phyloP scores from a whole-genome alignment of 2,113 vertebrate genomes.

The Calcarius ornatus region DNA sequence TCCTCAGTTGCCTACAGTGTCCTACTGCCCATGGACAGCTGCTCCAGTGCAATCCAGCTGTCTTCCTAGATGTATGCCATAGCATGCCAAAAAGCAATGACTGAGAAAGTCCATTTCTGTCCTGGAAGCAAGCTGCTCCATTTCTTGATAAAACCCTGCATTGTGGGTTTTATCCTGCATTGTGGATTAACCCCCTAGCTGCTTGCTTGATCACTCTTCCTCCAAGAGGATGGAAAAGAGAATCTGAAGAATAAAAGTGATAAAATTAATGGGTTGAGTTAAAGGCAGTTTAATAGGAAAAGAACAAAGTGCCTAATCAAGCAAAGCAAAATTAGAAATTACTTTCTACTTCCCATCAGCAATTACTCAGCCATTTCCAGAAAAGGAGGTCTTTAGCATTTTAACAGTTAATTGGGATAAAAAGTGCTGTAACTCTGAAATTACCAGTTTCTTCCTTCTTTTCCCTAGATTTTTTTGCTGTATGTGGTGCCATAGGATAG shows the following conservation, averaged over 20 bases:
- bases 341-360: not conserved
- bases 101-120: not conserved
- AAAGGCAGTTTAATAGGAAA: not conserved
- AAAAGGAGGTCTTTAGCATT: not conserved
- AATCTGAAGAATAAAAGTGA: not conserved
- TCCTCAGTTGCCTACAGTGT: not conserved
- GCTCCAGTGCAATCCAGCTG: not conserved
- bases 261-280: not conserved
- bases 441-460: not conserved
- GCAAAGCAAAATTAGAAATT: not conserved
- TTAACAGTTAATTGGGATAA: not conserved
- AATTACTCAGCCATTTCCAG: not conserved
- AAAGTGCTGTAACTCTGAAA: not conserved
- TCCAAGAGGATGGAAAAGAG: not conserved
- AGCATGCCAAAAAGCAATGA: not conserved
- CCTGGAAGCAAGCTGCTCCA: not conserved
- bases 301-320: not conserved
- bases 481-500: not conserved
- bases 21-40: not conserved
- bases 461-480: not conserved
- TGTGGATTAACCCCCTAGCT: not conserved
- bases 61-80: not conserved
- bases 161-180: not conserved
- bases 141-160: not conserved
- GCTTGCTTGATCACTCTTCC: not conserved